phyloP scores from a whole-genome alignment of 2,797 vertebrate genomes.

The Pogonophryne albipinna region DNA sequence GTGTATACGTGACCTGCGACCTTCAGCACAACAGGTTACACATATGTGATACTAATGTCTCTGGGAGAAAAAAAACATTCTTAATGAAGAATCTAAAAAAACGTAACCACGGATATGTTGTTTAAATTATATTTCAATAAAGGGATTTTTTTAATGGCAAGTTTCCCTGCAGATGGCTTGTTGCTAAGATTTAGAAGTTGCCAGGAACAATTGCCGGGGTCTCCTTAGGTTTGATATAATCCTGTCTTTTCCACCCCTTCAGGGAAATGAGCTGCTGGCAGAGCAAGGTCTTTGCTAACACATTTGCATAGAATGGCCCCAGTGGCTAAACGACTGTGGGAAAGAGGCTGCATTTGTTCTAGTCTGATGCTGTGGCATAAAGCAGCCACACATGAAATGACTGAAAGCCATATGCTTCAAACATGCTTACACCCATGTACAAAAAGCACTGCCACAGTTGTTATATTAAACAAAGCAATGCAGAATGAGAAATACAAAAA shows the following conservation, averaged over 20 bases:
- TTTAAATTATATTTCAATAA: conserved; percentile 11
- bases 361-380: conserved; percentile 1
- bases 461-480: not conserved
- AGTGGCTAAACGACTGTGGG: conserved; percentile 50
- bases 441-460: not conserved
- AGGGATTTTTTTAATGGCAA: conserved; percentile 2
- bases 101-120: not conserved
- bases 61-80: not conserved
- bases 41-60: not conserved
- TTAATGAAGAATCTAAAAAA: not conserved
- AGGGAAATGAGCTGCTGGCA: conserved; percentile 80
- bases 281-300: conserved; percentile 74
- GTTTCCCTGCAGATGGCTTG: conserved; percentile 27
- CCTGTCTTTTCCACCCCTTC: conserved; percentile 62
- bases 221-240: conserved; percentile 63
- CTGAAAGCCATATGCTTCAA: not conserved
- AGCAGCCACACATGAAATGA: conserved; percentile 34
- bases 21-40: conserved; percentile 58
- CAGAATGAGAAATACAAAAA: not conserved
- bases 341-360: conserved; percentile 34
- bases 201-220: conserved; percentile 61
- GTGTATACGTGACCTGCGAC: conserved; percentile 56
- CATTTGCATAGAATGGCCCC: conserved; percentile 76
- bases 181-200: conserved; percentile 40
- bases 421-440: not conserved